Conservation (phyloP, 92 coral and sea anemone genomes). For the Zoanthus sociatus region DNA sequence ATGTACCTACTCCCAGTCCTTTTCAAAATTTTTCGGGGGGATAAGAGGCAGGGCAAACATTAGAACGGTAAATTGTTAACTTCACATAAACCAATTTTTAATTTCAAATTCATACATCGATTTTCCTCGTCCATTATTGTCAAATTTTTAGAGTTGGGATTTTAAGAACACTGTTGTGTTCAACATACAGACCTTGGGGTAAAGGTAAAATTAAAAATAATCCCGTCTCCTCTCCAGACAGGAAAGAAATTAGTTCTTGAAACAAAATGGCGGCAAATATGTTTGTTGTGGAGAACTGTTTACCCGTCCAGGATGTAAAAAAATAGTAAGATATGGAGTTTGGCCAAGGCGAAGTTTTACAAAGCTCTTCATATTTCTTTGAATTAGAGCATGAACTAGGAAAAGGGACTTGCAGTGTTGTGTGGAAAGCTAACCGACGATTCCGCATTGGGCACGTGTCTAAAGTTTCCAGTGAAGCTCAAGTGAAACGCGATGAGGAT, state of each 20-base stretch:
- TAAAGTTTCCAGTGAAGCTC: not conserved
- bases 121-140: no score
- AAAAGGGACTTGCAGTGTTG: conserved; percentile 76
- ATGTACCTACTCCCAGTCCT: conserved; percentile 6
- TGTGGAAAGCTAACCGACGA: conserved; percentile 54
- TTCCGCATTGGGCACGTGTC: not conserved
- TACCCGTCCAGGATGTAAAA: not conserved
- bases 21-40: not conserved
- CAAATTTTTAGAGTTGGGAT: no score
- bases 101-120: no score
- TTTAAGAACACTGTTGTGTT: no score
- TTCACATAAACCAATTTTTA: no score
- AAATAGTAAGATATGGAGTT: conserved; percentile 43
- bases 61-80: no score
- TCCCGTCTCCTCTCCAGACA: conserved; percentile 1
- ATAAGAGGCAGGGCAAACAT: not conserved
- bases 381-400: conserved; percentile 62
- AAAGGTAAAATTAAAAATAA: not conserved
- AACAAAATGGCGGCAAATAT: conserved; percentile 56
- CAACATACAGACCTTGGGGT: no score
- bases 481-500: not conserved
- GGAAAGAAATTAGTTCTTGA: not conserved
- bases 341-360: conserved; percentile 59
- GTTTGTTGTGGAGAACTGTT: not conserved
- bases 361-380: conserved; percentile 59